Base-by-base conservation (phyloP, 1,140 invertebrate genomes). In the Drosophila azteca region DNA sequence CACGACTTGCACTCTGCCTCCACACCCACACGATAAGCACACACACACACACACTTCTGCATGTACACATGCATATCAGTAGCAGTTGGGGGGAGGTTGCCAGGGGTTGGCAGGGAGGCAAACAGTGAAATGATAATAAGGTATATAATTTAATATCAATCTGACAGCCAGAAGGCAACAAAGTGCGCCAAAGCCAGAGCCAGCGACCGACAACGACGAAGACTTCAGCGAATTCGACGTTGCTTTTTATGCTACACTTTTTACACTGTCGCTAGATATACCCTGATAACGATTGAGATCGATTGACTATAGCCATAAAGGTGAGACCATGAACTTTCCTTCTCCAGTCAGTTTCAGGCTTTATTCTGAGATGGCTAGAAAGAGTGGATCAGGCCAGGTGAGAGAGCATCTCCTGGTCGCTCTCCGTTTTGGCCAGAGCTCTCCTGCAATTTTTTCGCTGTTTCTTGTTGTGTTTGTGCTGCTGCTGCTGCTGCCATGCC, bases 141-240 rank as follows among this genome's bases (percentile, higher is more conserved):
- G 82, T 88, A 87, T 87, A 87, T 87, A 87, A 87, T 87, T 87
- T 87, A 87, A 87, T 87, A 87, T 87, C 82, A 87, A 87, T 87
- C 82, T 87, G 83, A 87, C 83, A 87, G 83, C 83, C 83, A 87
- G 83, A 87, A 87, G 82, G 83, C 83, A 88, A 87, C 83, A 87
- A 87, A 87, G 82, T 85, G 82, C 82, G 67, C 75, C 66, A 60
- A 61, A 57, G 31, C 9, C 51, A 22, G 39, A 57, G 31, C 9
- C 51, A 22, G 39, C 17, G 51, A 17, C 31, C 31, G n/a, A 41
- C 51, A 20, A 53, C 48, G 48, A 64, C 55, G 66, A 39, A 63
- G 35, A 39, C 11, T 39, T 39, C 35, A 39, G 35, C 35, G 35
- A 0, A 13, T 13, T 46, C 46, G 61, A 62, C 55, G 71, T 63